phyloP scores from a whole-genome alignment of 1,140 invertebrate species.

The Varroa destructor region DNA sequence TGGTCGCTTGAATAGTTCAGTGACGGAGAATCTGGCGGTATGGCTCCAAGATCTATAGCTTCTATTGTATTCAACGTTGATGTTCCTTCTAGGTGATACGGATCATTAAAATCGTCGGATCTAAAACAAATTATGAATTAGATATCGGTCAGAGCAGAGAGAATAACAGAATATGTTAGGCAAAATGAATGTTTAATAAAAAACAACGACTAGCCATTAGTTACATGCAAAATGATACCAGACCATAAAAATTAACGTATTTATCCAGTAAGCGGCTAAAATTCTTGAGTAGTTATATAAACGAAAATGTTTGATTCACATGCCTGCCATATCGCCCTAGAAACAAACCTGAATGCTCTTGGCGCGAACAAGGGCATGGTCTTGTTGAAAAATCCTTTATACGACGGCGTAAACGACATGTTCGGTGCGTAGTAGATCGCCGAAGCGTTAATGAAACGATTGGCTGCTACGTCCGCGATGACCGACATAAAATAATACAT shows the following conservation, averaged over 20 bases:
- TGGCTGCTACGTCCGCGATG: conserved; percentile 83
- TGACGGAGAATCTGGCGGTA: conserved; percentile 55
- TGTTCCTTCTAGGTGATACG: conserved; percentile 75
- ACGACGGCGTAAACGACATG: conserved; percentile 82
- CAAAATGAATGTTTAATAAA: conserved; percentile 30
- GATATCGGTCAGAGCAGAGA: conserved; percentile 1
- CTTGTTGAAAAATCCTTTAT: conserved; percentile 89
- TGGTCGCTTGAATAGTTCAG: conserved; percentile 77
- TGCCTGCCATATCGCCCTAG: too few species aligned
- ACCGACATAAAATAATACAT: conserved; percentile 94
- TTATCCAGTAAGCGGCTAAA: neutral
- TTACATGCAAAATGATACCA: neutral
- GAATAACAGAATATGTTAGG: conserved; percentile 22
- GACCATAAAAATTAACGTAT: neutral
- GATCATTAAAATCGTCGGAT: conserved; percentile 83
- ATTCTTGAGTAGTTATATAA: neutral
- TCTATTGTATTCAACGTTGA: conserved; percentile 69
- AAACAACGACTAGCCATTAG: neutral
- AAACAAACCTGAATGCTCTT: conserved; percentile 54
- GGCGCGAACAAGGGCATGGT: conserved; percentile 89
- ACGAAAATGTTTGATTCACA: too few species aligned
- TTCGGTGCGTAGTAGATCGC: conserved; percentile 89
- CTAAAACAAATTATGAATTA: conserved; percentile 40
- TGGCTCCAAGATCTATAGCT: conserved; percentile 59
- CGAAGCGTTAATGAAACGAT: conserved; percentile 79